Evolutionary conservation across 2,797 vertebrate genomes (phyloP), one percentile per base, ranked within the genome.

Genomic region (Phataginus tetradactyla): DNA sequence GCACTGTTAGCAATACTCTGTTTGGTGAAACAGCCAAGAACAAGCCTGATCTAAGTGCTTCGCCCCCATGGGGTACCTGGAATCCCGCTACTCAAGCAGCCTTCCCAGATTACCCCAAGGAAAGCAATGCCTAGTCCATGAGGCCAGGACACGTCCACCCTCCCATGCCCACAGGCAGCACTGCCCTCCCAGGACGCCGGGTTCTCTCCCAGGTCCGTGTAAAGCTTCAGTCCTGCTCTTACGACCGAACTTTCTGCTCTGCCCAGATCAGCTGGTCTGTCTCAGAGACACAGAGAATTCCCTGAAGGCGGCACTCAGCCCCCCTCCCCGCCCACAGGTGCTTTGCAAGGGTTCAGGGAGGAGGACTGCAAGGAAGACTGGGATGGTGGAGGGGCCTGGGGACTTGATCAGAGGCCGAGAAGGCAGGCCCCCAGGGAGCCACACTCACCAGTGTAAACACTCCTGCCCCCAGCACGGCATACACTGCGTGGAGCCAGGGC

Each of bases 371-470:
- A 74, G 74, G 79, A 77, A 90, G 66, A 86, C 0, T 27, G 42
- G 15, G 55, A 53, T 3, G 11, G n/a, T 13, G 21, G 29, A 85
- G 45, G 37, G 53, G 25, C n/a, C 37, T 63, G n/a, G 72, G 42
- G 53, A 91, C 57, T 59, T 29, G 59, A 27, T 27, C 37, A 18
- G 39, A 39, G 61, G 39, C 37, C 37, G 69, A 90, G 87, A 59
- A 81, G 71, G 71, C 0, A 3, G 0, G 32, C 2, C 8, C 66
- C 39, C 12, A 5, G 87, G 29, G 32, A 71, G 39, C 57, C 53
- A 71, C 32, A 97, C 99, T 99, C 98, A 99, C 99, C 99, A 99
- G 98, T 0, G 99, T 99, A 95, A 99, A 99, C 74, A 99, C 97
- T 55, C 99, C 98, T 12, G 99, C 99, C 97, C 99, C 99, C 61